Evolutionary conservation across 2,888 invertebrate genomes (phyloP).

Genomic region (Sarcophaga caerulescens): DNA sequence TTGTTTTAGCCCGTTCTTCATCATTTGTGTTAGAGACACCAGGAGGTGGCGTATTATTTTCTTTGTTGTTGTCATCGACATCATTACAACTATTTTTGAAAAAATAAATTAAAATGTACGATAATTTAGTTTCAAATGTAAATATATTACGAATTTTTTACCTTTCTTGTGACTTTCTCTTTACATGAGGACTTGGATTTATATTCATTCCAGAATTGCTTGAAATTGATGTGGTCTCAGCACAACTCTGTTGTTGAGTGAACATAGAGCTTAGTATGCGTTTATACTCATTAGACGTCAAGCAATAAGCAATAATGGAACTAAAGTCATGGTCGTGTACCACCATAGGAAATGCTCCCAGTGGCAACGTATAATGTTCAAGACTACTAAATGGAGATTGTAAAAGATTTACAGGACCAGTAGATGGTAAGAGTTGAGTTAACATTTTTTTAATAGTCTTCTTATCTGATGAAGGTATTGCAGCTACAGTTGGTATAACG

Average conservation of each 20-base stretch:
- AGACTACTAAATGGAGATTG: constrained; percentile 84
- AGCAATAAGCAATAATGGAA: constrained; percentile 91
- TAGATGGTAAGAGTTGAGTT: constrained; percentile 85
- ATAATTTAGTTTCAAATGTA: not conserved
- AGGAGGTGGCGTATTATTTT: constrained; percentile 47
- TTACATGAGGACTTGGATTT: constrained; percentile 77
- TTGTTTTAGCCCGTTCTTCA: constrained; percentile 73
- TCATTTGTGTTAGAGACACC: constrained; percentile 56
- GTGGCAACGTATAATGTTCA: constrained; percentile 87
- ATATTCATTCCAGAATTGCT: constrained; percentile 57
- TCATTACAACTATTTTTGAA: constrained; percentile 66
- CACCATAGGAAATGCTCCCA: constrained; percentile 85
- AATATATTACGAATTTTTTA: constrained; percentile 45
- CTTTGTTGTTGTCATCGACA: constrained; percentile 72
- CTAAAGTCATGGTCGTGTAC: constrained; percentile 91
- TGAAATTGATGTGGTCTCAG: constrained; percentile 52
- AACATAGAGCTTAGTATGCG: constrained; percentile 82
- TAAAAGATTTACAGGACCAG: constrained; percentile 81
- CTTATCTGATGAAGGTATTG: constrained; percentile 80
- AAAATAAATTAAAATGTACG: not conserved
- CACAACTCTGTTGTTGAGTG: constrained; percentile 28
- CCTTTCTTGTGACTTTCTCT: constrained; percentile 78
- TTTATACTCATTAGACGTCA: constrained; percentile 88
- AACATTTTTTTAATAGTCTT: constrained; percentile 86
- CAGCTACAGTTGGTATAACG: constrained; percentile 46